phyloP scores from a whole-genome alignment of 1,140 invertebrate species.

The Thalassaphorura encarpata region DNA sequence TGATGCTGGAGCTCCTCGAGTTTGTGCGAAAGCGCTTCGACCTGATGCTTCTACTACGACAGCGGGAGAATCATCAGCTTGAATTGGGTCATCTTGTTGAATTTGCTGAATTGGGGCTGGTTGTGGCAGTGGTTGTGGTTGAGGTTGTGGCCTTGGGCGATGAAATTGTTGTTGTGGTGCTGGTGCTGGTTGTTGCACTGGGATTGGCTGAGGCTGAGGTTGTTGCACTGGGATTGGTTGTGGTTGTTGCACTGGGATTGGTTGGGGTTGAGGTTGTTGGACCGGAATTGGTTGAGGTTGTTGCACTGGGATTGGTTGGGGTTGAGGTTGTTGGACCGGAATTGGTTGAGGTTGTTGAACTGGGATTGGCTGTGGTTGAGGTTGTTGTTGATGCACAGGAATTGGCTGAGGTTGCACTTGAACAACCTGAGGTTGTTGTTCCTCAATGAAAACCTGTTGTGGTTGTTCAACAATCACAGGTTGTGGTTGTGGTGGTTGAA shows the following conservation, averaged over 20 bases:
- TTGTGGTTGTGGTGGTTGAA: background rate
- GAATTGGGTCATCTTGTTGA: background rate
- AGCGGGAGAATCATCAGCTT: slow-evolving; percentile 1
- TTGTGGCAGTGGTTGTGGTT: background rate
- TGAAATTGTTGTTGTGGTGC: slow-evolving; percentile 1
- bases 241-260: background rate
- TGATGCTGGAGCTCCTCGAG: background rate
- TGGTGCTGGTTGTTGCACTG: background rate
- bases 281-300: slow-evolving; percentile 5
- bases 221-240: slow-evolving; percentile 1
- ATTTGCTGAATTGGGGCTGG: background rate
- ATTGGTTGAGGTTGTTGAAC: background rate
- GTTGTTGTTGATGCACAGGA: background rate
- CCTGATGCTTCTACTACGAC: background rate
- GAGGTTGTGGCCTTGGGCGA: background rate
- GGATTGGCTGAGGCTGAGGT: slow-evolving; percentile 7
- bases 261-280: background rate
- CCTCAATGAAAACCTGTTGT: background rate
- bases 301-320: background rate
- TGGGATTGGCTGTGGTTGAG: background rate
- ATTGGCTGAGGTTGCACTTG: slow-evolving; percentile 1
- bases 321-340: background rate
- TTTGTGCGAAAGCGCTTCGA: background rate
- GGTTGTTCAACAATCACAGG: slow-evolving; percentile 5
- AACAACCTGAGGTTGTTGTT: background rate